Evolutionary conservation across 2,888 invertebrate genomes (phyloP).

Genomic region (Rugalucina vietnamica): DNA sequence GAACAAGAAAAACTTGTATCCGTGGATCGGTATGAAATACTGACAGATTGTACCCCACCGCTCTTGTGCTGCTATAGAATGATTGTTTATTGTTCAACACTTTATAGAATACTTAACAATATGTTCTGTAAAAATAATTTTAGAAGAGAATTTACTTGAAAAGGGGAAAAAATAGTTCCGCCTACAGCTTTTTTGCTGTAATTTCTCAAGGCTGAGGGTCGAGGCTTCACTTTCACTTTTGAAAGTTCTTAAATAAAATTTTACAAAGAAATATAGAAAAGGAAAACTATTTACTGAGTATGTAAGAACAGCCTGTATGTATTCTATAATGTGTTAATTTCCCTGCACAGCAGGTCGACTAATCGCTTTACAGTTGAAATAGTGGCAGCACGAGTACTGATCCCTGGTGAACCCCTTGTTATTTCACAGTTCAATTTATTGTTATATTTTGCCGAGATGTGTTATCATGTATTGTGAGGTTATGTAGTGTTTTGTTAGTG

Average conservation of each 20-base stretch:
- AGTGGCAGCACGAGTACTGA: background rate
- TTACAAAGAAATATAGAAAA: no score
- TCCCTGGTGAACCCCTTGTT: background rate
- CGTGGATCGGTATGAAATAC: slow-evolving; percentile 77
- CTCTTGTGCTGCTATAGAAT: slow-evolving; percentile 4
- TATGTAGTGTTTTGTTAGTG: no score
- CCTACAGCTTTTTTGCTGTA: no score
- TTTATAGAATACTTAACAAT: background rate
- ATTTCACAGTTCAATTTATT: background rate
- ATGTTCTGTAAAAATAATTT: no score
- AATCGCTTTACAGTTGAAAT: background rate
- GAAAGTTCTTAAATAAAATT: no score
- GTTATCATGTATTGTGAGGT: no score
- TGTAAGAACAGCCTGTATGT: background rate
- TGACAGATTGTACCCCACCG: background rate
- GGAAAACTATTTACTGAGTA: background rate
- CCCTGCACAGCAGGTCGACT: slow-evolving; percentile 8
- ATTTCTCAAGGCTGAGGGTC: no score
- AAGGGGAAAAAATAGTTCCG: no score
- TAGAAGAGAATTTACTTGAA: no score
- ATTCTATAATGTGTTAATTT: background rate
- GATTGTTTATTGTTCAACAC: background rate
- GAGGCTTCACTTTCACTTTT: no score
- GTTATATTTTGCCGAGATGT: background rate
- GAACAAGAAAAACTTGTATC: slow-evolving; percentile 72